Percentiles rank a stretch among this genome's conserved stretches.
Conservation (phyloP, 2,888 invertebrate species). For the Acrocyrtus sp. region DNA sequence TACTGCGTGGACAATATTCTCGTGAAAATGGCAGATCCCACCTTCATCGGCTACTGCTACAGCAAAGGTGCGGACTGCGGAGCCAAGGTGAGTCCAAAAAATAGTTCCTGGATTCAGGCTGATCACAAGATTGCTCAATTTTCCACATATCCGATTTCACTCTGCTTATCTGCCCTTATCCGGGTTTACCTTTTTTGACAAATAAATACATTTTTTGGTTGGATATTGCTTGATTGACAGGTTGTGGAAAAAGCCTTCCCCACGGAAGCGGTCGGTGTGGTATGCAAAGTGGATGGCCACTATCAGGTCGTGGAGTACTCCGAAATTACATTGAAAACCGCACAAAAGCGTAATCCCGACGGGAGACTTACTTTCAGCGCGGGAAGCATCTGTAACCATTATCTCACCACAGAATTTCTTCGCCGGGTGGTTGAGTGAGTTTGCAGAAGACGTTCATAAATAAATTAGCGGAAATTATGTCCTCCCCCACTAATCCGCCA, state of each 20-base stretch:
- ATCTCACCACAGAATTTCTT: conserved; percentile 90
- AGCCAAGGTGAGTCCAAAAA: conserved; percentile 78
- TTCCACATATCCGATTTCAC: too few species aligned
- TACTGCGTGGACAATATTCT: conserved; percentile 99
- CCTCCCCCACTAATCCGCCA: too few species aligned
- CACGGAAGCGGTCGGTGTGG: conserved; percentile 94
- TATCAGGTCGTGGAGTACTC: conserved; percentile 98
- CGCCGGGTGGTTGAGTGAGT: conserved; percentile 74
- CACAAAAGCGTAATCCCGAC: conserved; percentile 79
- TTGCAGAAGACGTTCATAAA: too few species aligned
- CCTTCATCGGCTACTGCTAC: conserved; percentile 94
- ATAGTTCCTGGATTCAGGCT: not conserved
- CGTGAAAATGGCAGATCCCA: conserved; percentile 97
- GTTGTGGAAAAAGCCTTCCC: conserved; percentile 89
- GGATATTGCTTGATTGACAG: too few species aligned
- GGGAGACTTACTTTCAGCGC: conserved; percentile 90
- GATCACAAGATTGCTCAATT: too few species aligned
- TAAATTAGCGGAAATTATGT: too few species aligned
- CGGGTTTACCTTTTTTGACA: too few species aligned
- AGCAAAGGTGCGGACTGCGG: conserved; percentile 92
- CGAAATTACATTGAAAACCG: conserved; percentile 89
- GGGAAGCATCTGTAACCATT: conserved; percentile 99
- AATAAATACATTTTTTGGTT: too few species aligned
- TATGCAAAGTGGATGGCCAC: conserved; percentile 89
- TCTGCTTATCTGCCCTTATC: too few species aligned